Base-by-base conservation (phyloP, 2,113 vertebrate species). In the Dendropsophus ebraccatus region DNA sequence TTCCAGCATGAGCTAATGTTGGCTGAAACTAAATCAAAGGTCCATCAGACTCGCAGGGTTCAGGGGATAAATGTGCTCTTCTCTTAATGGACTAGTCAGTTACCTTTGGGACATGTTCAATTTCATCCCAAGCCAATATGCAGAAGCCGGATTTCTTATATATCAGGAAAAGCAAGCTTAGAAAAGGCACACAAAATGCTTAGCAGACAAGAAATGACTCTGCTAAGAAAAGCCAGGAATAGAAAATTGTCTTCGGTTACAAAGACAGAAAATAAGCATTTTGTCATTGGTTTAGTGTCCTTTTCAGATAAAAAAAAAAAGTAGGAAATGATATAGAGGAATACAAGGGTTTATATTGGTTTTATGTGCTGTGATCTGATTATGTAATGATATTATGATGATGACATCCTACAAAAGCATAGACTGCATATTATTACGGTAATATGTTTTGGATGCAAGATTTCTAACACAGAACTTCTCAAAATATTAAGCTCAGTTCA, bases 1-100 rank as follows among this genome's bases (percentile, higher is more conserved):
- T 62, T 72, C 67, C 1, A 81, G 79, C 75, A 88, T 83, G 89
- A 89, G 69, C 70, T 89, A 89, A 89, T 0, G 0, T 60, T 25
- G 75, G 65, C 69, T 80, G 81, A 88, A 90, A 88, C 12, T 0
- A 85, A 88, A 89, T 62, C 69, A 84, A 77, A 9, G 8, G 81
- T 65, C 88, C 81, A 69, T 81, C 81, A 87, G 87, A 88, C 73
- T 0, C 79, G 72, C 83, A 89, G 83, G 12, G 79, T 80, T 88
- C 69, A 87, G 75, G 54, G 87, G 65, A 78, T 11, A 25, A 85
- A 87, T 0, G 28, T 47, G 62, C 75, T 88, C 32, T 80, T 52
- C 76, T 70, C 88, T 72, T 84, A 79, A 10, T 0, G 10, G 85
- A 67, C 78, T 84, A 74, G 80, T 84, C 79, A 88, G 47, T 87